Evolutionary conservation across 2,113 vertebrate genomes (phyloP), one percentile per base, ranked within the genome.

Genomic region (Macquaria australasica): DNA sequence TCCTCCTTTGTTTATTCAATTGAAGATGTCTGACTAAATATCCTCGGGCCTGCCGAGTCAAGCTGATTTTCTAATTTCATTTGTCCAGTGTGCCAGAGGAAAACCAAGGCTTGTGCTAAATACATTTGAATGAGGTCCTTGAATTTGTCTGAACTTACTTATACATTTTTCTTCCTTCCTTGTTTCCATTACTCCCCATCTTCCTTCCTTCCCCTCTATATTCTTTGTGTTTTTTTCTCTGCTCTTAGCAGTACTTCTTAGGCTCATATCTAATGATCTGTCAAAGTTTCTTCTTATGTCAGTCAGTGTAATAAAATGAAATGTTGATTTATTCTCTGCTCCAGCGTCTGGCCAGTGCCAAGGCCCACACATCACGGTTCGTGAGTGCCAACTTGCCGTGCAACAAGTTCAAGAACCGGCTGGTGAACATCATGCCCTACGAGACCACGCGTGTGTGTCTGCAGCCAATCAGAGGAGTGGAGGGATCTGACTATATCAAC

Each of bases 371-470:
- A 80, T 99, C 98, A 84, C 96, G 98, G 87, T 99, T 99, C 81
- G 98, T 99, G 94, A 99, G 98, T 95, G 98, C 98, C 96, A 99
- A 99, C 95, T 97, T 99, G 93, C 97, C 98, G 79, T 99, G 98
- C 97, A 99, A 99, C 97, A 99, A 99, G 96, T 99, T 99, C 95
- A 99, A 99, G 96, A 99, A 99, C 94, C 97, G 98, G 91, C 97
- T 99, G 95, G 98, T 99, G 95, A 99, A 99, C 95, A 99, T 99
- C 95, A 99, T 99, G 98, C 98, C 98, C 93, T 99, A 98, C 87
- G 98, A 99, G 92, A 98, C 96, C 93, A 99, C 98, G 28, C 97
- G 98, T 15, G 97, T 99, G 69, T 97, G 97, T 88, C 96, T 99
- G 93, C 98, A 99, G 95, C 98, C 98, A 79, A 99, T 99, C 93